Percentiles rank a stretch among this genome's conserved stretches.
phyloP scores from a whole-genome alignment of 2,113 vertebrate species.

The Mugil cephalus region DNA sequence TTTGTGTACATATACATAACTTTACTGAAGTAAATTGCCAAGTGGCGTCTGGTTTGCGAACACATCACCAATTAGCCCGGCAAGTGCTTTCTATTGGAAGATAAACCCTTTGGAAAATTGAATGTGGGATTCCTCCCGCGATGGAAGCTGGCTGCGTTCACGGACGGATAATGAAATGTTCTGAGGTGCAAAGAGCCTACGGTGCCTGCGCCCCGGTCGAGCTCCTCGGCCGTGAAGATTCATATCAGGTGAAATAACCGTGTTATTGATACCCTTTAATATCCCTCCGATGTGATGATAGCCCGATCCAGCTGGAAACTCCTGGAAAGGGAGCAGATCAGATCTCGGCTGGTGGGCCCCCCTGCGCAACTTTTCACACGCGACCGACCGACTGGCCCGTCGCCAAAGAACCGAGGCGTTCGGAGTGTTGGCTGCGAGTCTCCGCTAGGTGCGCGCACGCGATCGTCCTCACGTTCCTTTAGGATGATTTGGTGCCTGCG shows the following conservation, averaged over 20 bases:
- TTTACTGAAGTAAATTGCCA: constrained; percentile 34
- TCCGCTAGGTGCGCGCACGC: constrained; percentile 39
- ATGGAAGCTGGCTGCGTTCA: constrained; percentile 20
- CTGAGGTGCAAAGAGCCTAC: constrained; percentile 20
- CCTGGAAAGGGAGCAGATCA: constrained; percentile 39
- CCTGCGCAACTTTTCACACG: constrained; percentile 53
- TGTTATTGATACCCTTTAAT: constrained; percentile 42
- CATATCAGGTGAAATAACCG: constrained; percentile 40
- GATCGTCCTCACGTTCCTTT: constrained; percentile 40
- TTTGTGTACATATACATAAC: constrained; percentile 7
- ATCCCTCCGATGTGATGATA: constrained; percentile 27
- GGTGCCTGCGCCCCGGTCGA: background rate
- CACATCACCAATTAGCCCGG: constrained; percentile 27
- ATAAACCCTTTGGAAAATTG: constrained; percentile 41
- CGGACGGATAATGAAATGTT: constrained; percentile 27
- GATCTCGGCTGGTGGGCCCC: constrained; percentile 45
- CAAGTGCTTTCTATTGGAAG: constrained; percentile 31
- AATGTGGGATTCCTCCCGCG: constrained; percentile 26
- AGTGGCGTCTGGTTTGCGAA: constrained; percentile 15
- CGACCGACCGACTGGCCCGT: constrained; percentile 36
- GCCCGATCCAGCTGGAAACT: constrained; percentile 36
- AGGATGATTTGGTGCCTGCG: constrained; percentile 55
- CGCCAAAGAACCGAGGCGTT: constrained; percentile 43
- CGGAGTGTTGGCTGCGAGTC: constrained; percentile 39
- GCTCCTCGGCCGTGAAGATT: constrained; percentile 23